These are phyloP conservation scores for Mus pahari DNA, from an alignment of 2,113 vertebrate species.

Conservation along the genomic window DNA sequence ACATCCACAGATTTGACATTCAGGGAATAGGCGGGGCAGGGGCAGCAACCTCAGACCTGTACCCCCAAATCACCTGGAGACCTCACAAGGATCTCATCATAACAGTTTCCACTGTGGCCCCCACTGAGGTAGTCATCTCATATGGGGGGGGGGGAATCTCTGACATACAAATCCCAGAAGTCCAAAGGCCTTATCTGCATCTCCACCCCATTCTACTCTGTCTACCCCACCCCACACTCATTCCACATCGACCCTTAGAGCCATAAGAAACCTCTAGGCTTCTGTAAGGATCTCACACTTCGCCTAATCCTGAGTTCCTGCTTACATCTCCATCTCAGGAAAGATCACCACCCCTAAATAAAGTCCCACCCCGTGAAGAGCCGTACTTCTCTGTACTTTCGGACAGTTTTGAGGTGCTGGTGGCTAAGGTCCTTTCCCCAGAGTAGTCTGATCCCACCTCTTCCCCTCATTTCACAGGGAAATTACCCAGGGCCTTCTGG, in stretches of 20 bases:
- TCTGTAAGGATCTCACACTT: not conserved
- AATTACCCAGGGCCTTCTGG: constrained; percentile 66
- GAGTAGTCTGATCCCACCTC: not conserved
- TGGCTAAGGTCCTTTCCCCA: not conserved
- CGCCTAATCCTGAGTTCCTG: not conserved
- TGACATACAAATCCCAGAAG: not conserved
- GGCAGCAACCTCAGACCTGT: not conserved
- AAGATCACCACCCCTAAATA: not conserved
- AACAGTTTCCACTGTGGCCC: not conserved
- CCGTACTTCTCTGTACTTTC: not conserved
- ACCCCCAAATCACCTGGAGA: not conserved
- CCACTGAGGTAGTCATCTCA: not conserved
- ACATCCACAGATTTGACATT: not conserved
- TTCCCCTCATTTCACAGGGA: constrained; percentile 80
- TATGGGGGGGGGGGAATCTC: not conserved
- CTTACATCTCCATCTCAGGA: not conserved
- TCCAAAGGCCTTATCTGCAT: not conserved
- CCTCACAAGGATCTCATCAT: not conserved
- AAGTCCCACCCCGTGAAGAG: not conserved
- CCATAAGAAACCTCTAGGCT: not conserved
- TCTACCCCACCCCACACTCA: not conserved
- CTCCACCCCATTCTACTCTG: not conserved
- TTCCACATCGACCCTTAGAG: not conserved
- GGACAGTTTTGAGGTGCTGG: not conserved
- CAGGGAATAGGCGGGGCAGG: not conserved